Evolutionary conservation across 2,113 vertebrate species (phyloP), one percentile per base, ranked within the genome.

Genomic region (Grus americana): DNA sequence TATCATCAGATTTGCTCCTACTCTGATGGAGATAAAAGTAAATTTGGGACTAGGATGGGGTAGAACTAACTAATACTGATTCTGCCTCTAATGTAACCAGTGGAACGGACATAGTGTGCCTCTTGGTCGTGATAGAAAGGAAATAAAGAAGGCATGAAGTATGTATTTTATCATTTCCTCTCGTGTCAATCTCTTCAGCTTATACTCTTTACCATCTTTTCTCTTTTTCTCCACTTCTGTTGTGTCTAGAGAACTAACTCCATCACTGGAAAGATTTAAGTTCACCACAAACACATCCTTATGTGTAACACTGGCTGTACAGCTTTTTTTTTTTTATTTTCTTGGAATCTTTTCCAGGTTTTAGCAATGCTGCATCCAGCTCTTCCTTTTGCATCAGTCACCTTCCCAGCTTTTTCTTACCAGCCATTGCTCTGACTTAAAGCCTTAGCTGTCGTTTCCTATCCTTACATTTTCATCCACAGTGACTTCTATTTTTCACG

Each of bases 81-180:
- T 13, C 34, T 65, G 23, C 18, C 36, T 47, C 20, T 34, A 2
- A 4, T 15, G 24, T 42, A 11, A 1, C 11, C 9, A 1, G 7
- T 76, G 67, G 42, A 52, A 44, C 21, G 70, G 34, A 8, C 44
- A 4, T 5, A 6, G 55, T 4, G 14, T 29, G n/a, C 52, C 15
- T 50, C 66, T 19, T 71, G 85, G 52, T 16, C 2, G 1, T 15
- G 32, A 7, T 0, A 10, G 68, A 52, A 75, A 7, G 38, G 76
- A n/a, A 70, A 54, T 30, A 11, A 47, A 26, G 47, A 34, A 18
- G 19, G 8, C 12, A 6, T 5, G 0, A 46, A 58, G 57, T 19
- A 2, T 2, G 0, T 17, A 18, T 46, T 73, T 6, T 22, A 1
- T 40, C 0, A 0, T 13, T 78, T n/a, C 36, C 26, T 62, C 50